phyloP scores from a whole-genome alignment of 2,888 invertebrate species.

The Choristoneura rosaceana region DNA sequence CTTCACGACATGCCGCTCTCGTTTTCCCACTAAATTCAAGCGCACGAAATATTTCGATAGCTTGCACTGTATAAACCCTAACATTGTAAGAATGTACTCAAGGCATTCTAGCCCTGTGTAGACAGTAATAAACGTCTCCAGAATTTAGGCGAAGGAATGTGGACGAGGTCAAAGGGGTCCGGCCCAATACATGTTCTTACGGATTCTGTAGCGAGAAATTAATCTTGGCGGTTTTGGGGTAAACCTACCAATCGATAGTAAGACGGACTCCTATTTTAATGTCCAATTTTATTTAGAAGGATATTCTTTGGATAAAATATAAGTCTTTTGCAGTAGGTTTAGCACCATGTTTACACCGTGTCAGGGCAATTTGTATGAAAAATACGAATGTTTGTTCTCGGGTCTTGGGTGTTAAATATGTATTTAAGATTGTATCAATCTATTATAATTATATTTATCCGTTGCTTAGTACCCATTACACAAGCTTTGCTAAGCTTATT shows the following conservation, averaged over 20 bases:
- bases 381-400: too few species aligned
- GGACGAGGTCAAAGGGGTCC: conserved; percentile 14
- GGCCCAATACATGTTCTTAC: conserved; percentile 8
- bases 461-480: too few species aligned
- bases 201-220: conserved; percentile 2
- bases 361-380: too few species aligned
- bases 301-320: too few species aligned
- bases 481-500: too few species aligned
- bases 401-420: too few species aligned
- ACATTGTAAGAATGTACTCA: conserved; percentile 23
- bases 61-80: conserved; percentile 9
- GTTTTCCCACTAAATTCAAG: not conserved
- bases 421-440: too few species aligned
- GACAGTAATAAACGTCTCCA: conserved; percentile 21
- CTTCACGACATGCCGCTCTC: not conserved
- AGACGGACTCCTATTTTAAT: not conserved
- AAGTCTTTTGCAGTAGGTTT: too few species aligned
- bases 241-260: not conserved
- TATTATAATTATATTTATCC: too few species aligned
- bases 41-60: conserved; percentile 8
- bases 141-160: conserved; percentile 24
- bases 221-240: not conserved
- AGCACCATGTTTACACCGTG: too few species aligned
- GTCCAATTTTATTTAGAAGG: too few species aligned
- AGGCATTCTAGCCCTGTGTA: conserved; percentile 15